These are phyloP conservation scores for Ceratosolen fusciceps DNA, from an alignment of 1,140 invertebrate genomes.

Conservation along the genomic window DNA sequence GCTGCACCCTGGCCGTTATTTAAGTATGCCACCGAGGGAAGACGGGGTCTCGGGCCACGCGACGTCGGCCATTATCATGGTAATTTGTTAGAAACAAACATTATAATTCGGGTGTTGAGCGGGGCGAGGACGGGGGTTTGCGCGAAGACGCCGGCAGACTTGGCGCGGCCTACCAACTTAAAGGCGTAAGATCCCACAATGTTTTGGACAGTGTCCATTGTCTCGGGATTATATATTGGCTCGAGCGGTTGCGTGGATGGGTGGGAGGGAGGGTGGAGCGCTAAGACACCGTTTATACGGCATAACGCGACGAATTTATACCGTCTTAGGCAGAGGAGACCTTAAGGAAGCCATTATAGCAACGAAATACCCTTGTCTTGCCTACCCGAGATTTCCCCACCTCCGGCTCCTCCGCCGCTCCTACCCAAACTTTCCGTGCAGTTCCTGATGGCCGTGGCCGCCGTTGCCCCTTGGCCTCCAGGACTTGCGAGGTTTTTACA, in stretches of 20 bases:
- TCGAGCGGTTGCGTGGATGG: no score
- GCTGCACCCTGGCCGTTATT: slow-evolving; percentile 59
- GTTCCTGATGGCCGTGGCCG: slow-evolving; percentile 16
- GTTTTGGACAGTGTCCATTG: slow-evolving; percentile 73
- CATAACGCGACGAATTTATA: slow-evolving; percentile 41
- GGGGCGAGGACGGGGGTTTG: slow-evolving; percentile 49
- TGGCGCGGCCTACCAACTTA: slow-evolving; percentile 59
- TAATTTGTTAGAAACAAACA: slow-evolving; percentile 74
- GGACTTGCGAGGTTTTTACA: background rate
- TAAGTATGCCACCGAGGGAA: slow-evolving; percentile 68
- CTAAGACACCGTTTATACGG: slow-evolving; percentile 40
- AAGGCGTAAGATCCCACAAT: slow-evolving; percentile 70
- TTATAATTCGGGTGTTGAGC: slow-evolving; percentile 66
- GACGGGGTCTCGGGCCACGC: slow-evolving; percentile 63
- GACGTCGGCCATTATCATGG: slow-evolving; percentile 67
- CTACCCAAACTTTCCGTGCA: background rate
- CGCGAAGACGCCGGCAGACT: slow-evolving; percentile 25
- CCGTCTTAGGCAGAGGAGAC: slow-evolving; percentile 17
- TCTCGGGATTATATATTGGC: slow-evolving; percentile 70
- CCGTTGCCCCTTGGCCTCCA: background rate
- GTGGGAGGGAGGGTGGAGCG: slow-evolving; percentile 25
- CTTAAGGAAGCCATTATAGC: slow-evolving; percentile 45
- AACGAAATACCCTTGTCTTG: slow-evolving; percentile 37
- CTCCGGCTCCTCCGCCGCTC: no score
- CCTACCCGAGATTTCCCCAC: background rate